These are phyloP conservation scores for Capitella teleta DNA, from an alignment of 1,140 invertebrate species.

Conservation along the genomic window DNA sequence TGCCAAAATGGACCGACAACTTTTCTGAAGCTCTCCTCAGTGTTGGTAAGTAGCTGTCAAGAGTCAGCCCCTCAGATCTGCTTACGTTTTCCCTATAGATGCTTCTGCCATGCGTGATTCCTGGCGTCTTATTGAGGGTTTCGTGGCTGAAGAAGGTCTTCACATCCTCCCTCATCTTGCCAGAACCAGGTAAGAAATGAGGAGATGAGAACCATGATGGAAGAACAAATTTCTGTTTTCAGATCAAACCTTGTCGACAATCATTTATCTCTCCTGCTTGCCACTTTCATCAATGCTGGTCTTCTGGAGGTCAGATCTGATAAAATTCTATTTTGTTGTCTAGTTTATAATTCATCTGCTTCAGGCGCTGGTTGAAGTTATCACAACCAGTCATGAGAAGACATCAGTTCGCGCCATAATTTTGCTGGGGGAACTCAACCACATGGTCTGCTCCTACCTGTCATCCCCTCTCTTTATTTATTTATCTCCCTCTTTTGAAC, in stretches of 20 bases:
- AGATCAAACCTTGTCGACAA: slow-evolving; percentile 84
- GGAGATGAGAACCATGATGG: too few relatives aligned
- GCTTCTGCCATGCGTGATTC: slow-evolving; percentile 49
- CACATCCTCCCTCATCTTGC: slow-evolving; percentile 69
- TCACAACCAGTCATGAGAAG: slow-evolving; percentile 73
- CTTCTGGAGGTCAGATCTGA: slow-evolving; percentile 54
- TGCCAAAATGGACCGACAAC: slow-evolving; percentile 84
- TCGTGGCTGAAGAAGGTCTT: slow-evolving; percentile 77
- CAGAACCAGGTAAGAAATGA: slow-evolving; percentile 50
- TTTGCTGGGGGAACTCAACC: slow-evolving; percentile 72
- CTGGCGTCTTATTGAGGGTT: slow-evolving; percentile 82
- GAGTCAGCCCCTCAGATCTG: slow-evolving; percentile 44
- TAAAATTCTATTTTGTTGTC: too few relatives aligned
- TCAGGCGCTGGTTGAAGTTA: slow-evolving; percentile 75
- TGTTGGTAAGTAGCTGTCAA: slow-evolving; percentile 42
- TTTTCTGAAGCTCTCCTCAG: slow-evolving; percentile 73
- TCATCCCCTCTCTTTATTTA: not conserved
- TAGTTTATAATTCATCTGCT: too few relatives aligned
- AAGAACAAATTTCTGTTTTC: slow-evolving; percentile 11
- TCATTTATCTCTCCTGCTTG: slow-evolving; percentile 76
- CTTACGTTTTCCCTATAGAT: not conserved
- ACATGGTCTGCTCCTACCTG: slow-evolving; percentile 50
- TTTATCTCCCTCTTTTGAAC: not conserved
- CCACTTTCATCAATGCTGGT: slow-evolving; percentile 74
- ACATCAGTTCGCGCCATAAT: slow-evolving; percentile 82